Evolutionary conservation across 2,888 invertebrate species (phyloP), one percentile per base, ranked within the genome.

Genomic region (Epistrophella euchroma): DNA sequence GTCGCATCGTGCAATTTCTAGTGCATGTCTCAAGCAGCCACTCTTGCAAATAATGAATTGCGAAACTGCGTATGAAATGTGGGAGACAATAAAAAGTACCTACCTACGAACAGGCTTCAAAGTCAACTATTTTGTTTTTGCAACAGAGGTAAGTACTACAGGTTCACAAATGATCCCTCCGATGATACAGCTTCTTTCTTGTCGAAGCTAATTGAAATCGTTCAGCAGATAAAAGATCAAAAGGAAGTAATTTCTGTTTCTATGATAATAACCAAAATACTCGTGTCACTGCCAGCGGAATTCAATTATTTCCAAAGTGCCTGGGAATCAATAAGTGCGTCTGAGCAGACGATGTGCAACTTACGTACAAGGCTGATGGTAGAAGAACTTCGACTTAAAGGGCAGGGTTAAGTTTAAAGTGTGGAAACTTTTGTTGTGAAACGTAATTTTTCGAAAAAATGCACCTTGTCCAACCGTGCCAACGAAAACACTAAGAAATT

Each of bases 251-350:
- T 87, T 25, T 88, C 87, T 11, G 84, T 88, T 28, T 78, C 86
- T 9, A 86, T 88, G 85, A 40, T 89, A 1, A 88, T 89, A 62
- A 88, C 88, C n/a, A 88, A 89, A 80, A 83, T 88, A 13, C 28
- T 88, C 6, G 87, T 87, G 77, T 79, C 88, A 32, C 62, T 89
- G 50, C 89, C 89, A 32, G 72, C 84, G 9, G 66, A 88, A 50
- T 88, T 75, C 37, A 90, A 89, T 62, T 90, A 91, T 88, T 92
- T 91, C 77, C 76, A 90, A 0, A 90, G 90, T 0, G 91, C 88
- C 25, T 89, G 88, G 88, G 35, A 35, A 35, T 35, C 35, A 35
- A 35, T 11, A 10, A 35, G 9, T 35, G 35, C 35, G 11, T 35
- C 35, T 35, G 35, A 35, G 35, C 35, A 35, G 35, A 35, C 10